Percentiles rank a stretch among this genome's conserved stretches.
phyloP scores from a whole-genome alignment of 2,797 vertebrate species.

The Choloepus didactylus region DNA sequence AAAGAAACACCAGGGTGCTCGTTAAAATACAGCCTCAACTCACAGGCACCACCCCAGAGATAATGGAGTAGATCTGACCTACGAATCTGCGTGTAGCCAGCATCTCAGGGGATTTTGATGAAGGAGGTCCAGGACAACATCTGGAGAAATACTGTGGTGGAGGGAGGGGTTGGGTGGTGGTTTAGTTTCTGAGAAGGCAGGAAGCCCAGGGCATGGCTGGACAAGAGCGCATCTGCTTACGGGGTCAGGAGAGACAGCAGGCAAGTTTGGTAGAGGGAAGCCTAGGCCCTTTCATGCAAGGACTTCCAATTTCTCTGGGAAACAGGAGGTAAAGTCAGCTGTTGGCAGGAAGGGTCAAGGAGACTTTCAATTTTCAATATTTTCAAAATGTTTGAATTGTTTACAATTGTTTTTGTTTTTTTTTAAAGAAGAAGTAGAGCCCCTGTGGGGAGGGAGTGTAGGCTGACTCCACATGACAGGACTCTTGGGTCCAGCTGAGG shows the following conservation, averaged over 20 bases:
- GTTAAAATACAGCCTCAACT: neutral
- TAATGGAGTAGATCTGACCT: neutral
- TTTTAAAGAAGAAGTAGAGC: conserved; percentile 1
- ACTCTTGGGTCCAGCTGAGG: neutral
- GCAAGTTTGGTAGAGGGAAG: neutral
- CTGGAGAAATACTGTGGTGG: conserved; percentile 4
- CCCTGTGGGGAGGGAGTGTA: neutral
- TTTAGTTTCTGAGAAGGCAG: neutral
- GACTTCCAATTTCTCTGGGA: conserved; percentile 15
- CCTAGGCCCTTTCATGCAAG: neutral
- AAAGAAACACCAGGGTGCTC: neutral
- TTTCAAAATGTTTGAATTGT: neutral
- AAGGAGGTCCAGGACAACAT: neutral
- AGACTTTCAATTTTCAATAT: neutral
- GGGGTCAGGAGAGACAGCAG: neutral
- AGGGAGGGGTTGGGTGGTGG: neutral
- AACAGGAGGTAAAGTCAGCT: neutral
- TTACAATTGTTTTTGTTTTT: neutral
- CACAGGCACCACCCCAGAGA: neutral
- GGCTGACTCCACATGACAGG: neutral
- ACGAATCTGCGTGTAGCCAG: neutral
- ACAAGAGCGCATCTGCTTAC: neutral
- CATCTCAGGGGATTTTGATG: neutral
- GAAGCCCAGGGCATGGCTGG: neutral
- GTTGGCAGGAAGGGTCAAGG: neutral